phyloP scores from a whole-genome alignment of 1,140 invertebrate species.

The Sitobion miscanthi region DNA sequence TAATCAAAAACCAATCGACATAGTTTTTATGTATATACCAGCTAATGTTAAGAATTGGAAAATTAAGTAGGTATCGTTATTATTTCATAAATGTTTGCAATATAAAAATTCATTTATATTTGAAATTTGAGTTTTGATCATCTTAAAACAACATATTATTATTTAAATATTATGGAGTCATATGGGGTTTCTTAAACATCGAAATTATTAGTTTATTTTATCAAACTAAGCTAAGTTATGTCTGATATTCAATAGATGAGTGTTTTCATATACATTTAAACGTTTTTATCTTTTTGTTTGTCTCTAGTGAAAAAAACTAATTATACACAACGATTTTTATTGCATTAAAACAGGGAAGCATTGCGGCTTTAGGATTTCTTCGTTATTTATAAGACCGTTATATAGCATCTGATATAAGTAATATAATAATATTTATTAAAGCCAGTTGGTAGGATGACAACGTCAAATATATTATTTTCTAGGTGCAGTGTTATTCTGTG shows the following conservation, averaged over 20 bases:
- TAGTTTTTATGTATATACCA: no score
- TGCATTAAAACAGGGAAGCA: neutral
- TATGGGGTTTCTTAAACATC: neutral
- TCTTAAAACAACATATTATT: neutral
- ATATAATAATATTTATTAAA: neutral
- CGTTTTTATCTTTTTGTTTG: neutral
- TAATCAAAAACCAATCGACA: no score
- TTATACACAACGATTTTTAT: neutral
- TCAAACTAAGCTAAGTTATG: neutral
- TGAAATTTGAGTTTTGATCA: neutral
- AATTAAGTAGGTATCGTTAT: no score
- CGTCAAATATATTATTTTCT: neutral
- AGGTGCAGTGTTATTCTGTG: neutral
- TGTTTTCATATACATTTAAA: neutral
- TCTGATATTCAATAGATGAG: neutral
- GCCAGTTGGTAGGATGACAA: neutral
- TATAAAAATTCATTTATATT: no score
- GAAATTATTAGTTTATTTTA: no score
- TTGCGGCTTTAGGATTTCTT: neutral
- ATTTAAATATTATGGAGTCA: neutral
- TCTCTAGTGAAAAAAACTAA: neutral
- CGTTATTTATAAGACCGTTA: neutral
- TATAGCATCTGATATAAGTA: neutral
- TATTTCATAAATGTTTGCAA: no score
- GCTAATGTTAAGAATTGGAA: no score